Base-by-base conservation (phyloP, 2,113 vertebrate species). In the Platysteira castanea region DNA sequence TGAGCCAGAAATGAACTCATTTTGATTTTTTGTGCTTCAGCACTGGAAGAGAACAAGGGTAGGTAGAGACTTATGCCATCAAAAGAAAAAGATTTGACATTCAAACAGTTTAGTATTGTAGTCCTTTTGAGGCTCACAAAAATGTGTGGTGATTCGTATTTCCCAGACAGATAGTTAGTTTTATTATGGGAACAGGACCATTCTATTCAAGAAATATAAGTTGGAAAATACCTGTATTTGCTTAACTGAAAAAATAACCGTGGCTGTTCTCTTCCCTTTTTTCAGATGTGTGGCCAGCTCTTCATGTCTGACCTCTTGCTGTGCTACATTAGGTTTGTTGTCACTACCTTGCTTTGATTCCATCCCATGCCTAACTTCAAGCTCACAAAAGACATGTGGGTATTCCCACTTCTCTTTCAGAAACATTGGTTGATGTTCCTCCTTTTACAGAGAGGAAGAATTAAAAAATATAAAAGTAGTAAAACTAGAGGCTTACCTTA, bases 41-140 rank as follows among this genome's bases (percentile, higher is more conserved):
- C n/a, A 52, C 44, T 69, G 79, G 24, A 79, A 65, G 31, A 69
- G 50, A 86, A 49, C 9, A 24, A 35, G 52, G n/a, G 2, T 60
- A 42, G 16, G 26, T 28, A 42, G 35, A 28, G 35, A 65, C 2
- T 0, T 27, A 61, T 2, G 7, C 26, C 26, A 47, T 17, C 0
- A 0, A 53, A 59, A 42, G 35, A 30, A 42, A 68, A 84, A 63
- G 64, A 28, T 4, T 0, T 80, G 26, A 5, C 1, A 3, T 63
- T 35, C 42, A 18, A 28, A 17, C 9, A 50, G 28, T 52, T 85
- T 53, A 15, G 18, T 14, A 8, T 21, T 83, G 37, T 31, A 60
- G 15, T 27, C 14, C 80, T 13, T 78, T 49, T 64, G 75, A 71
- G 26, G 31, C 15, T 88, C 37, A 39, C n/a, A 90, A 79, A 78